Evolutionary conservation across 2,113 vertebrate genomes (phyloP), one percentile per base, ranked within the genome.

Genomic region (Melanerpes formicivorus): DNA sequence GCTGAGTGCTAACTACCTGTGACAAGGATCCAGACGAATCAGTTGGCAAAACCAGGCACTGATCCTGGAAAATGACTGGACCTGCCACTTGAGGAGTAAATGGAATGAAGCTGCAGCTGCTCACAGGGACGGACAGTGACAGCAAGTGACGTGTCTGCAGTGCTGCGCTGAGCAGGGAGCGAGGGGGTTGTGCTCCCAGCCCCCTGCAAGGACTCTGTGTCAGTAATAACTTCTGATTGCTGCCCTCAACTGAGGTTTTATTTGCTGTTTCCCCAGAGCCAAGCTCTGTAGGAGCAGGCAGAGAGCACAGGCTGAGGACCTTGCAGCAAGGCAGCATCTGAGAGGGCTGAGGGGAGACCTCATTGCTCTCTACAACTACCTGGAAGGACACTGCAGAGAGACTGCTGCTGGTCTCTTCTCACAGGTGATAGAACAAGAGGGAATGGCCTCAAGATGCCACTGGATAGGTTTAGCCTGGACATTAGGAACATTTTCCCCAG

Each of bases 61-160:
- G 77, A 73, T 63, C 32, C 76, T 80, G 73, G 76, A 56, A 82
- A 89, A 63, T 72, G 67, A 91, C 88, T 44, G 79, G 71, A 80
- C 69, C 78, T 87, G 83, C 84, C 75, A 44, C 58, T 40, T 8
- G 60, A 63, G 90, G 81, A 94, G 76, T 22, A 77, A 70, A 81
- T 22, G 72, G 44, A 76, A 75, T 64, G 5, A 90, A 66, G 88
- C 56, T 15, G 62, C 19, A 46, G 78, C 42, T 60, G 52, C 80
- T 87, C 54, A 9, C 18, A 10, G 67, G 62, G 44, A 82, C 0
- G 7, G 87, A 46, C 42, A 19, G 50, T 44, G 91, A 94, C 78
- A 81, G n/a, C 0, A 16, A 7, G 0, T 40, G 82, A 89, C 48
- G 2, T 1, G 11, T 44, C 22, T 2, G 32, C 55, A 67, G 34